Evolutionary conservation across 2,113 vertebrate species (phyloP).

Genomic region (Corythornis cristatus): DNA sequence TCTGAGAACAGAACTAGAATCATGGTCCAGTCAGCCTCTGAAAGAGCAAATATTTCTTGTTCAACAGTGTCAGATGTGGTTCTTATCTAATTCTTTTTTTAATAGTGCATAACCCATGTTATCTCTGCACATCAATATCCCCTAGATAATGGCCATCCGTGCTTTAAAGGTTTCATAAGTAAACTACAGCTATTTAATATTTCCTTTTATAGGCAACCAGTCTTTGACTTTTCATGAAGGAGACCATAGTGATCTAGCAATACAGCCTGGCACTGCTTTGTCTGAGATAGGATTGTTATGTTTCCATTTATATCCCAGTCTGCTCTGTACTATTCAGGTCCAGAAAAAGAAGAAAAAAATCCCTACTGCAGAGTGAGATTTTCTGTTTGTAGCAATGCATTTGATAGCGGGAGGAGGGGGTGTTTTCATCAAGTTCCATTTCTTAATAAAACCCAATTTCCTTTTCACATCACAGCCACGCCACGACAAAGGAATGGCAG

Average conservation of each 20-base stretch:
- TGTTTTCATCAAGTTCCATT: constrained; percentile 54
- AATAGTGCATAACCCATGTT: neutral
- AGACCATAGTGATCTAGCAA: neutral
- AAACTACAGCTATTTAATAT: constrained; percentile 58
- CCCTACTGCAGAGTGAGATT: constrained; percentile 19
- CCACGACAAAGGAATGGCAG: constrained; percentile 34
- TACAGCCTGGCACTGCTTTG: constrained; percentile 56
- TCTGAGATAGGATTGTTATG: constrained; percentile 55
- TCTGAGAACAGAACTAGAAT: neutral
- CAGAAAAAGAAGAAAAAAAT: constrained; percentile 3
- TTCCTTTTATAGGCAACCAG: constrained; percentile 24
- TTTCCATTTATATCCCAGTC: constrained; percentile 61
- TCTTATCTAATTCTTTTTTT: neutral
- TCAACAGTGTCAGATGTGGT: neutral
- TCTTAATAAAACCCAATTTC: constrained; percentile 57
- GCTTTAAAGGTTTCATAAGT: constrained; percentile 35
- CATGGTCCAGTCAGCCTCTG: neutral
- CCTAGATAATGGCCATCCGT: neutral
- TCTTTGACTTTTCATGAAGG: constrained; percentile 48
- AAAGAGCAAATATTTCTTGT: constrained; percentile 8
- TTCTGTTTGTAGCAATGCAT: constrained; percentile 63
- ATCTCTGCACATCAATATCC: neutral
- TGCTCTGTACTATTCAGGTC: constrained; percentile 56
- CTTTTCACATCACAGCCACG: constrained; percentile 8
- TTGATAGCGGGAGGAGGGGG: constrained; percentile 40